Conservation (phyloP, 2,797 vertebrate genomes). For the Acrocephalus scirpaceus region DNA sequence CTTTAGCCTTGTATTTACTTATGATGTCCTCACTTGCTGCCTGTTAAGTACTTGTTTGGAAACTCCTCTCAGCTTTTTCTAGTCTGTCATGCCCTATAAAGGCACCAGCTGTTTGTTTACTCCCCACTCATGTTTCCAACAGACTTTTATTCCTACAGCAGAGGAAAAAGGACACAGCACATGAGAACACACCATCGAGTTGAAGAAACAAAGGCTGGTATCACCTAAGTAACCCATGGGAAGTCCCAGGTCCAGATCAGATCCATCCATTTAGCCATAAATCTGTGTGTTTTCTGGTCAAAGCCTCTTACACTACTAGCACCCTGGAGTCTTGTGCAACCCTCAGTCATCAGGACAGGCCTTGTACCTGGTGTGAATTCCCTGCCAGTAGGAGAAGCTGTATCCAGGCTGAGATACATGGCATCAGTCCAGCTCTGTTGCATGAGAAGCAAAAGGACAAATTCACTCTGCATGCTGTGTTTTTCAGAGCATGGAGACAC, state of each 20-base stretch:
- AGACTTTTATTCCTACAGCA: not conserved
- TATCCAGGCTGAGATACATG: not conserved
- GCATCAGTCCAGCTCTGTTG: not conserved
- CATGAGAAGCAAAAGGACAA: not conserved
- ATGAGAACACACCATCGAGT: fast-evolving
- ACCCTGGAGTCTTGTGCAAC: not conserved
- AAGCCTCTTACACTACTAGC: no score
- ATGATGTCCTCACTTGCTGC: not conserved
- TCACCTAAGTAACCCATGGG: not conserved
- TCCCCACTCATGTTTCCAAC: not conserved
- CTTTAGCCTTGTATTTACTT: not conserved
- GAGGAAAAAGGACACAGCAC: not conserved
- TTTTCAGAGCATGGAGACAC: not conserved
- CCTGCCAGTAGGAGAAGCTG: not conserved
- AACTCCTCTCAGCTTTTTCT: not conserved
- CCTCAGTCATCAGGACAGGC: not conserved
- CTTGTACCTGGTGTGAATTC: not conserved
- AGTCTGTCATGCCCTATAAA: not conserved
- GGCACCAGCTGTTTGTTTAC: not conserved
- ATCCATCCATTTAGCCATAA: not conserved
- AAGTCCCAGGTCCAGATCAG: not conserved
- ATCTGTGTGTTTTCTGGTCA: not conserved
- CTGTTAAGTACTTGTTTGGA: not conserved
- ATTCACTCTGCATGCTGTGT: not conserved
- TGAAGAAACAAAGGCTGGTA: not conserved